Percentiles rank a stretch among this genome's conserved stretches.
Evolutionary conservation across 2,113 vertebrate species (phyloP).

Genomic region (Lepus americanus): DNA sequence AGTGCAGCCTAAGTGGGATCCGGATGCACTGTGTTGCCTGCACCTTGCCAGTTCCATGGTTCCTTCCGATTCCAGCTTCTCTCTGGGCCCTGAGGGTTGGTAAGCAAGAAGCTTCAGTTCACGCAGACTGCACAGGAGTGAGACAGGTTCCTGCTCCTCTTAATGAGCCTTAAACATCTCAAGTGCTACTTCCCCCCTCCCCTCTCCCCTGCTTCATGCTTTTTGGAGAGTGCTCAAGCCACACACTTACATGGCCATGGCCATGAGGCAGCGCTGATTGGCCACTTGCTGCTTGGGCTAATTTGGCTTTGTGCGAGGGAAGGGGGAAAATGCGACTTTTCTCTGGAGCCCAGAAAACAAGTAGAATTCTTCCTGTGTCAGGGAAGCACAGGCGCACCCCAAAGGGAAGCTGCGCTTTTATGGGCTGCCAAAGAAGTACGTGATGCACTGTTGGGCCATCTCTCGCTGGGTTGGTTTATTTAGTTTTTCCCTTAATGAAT

Average conservation of each 20-base stretch:
- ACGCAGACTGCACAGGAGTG: neutral
- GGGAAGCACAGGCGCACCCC: slow-evolving; percentile 13
- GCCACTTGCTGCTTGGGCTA: neutral
- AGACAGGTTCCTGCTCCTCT: slow-evolving; percentile 12
- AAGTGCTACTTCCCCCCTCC: no score
- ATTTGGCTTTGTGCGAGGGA: neutral
- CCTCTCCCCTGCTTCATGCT: neutral
- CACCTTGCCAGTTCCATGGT: neutral
- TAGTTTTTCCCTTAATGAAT: slow-evolving; percentile 8
- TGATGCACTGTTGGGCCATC: neutral
- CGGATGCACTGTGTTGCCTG: neutral
- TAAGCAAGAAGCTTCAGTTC: neutral
- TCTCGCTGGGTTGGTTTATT: neutral
- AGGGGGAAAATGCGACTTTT: neutral
- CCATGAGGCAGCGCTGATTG: slow-evolving; percentile 5
- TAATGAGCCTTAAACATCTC: neutral
- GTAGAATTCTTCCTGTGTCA: neutral
- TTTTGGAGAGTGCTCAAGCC: slow-evolving; percentile 28
- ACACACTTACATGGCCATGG: neutral
- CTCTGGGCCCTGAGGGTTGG: neutral
- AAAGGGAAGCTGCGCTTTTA: slow-evolving; percentile 32
- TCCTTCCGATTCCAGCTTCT: slow-evolving; percentile 38
- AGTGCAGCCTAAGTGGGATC: neutral
- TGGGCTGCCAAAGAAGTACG: neutral
- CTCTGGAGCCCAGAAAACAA: neutral